Conservation (phyloP, 2,888 invertebrate species). For the Autographa gamma region DNA sequence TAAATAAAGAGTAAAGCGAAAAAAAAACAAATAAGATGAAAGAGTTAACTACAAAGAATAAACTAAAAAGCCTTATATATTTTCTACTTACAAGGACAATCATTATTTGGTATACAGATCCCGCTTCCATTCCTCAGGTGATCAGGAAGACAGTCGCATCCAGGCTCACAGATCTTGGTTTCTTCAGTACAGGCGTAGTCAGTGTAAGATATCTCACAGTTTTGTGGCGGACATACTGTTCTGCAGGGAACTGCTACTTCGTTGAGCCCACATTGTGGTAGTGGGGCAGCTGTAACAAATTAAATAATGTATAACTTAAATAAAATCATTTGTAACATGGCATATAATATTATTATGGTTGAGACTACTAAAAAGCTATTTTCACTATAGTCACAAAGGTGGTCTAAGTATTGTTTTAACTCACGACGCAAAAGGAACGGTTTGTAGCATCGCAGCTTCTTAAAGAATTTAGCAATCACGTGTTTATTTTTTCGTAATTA, state of each 20-base stretch:
- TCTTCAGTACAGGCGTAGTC: constrained; percentile 53
- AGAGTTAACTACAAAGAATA: background rate
- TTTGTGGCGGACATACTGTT: constrained; percentile 66
- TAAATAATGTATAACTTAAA: background rate
- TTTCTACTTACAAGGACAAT: constrained; percentile 60
- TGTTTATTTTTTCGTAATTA: no score
- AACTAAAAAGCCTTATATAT: background rate
- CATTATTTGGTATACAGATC: constrained; percentile 61
- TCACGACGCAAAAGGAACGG: no score
- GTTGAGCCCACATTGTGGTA: constrained; percentile 59
- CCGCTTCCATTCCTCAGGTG: constrained; percentile 63
- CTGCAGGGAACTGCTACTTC: constrained; percentile 61
- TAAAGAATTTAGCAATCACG: no score
- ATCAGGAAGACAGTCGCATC: constrained; percentile 65
- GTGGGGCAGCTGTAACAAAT: constrained; percentile 13
- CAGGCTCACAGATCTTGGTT: constrained; percentile 55
- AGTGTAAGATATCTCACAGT: constrained; percentile 64
- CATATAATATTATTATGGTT: no score
- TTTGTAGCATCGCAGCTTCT: no score
- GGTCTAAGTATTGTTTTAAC: no score
- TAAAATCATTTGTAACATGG: no score
- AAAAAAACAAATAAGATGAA: background rate
- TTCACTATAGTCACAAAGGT: no score
- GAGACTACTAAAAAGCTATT: no score
- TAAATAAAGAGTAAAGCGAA: background rate